These are phyloP conservation scores for Gulo gulo DNA, from an alignment of 2,113 vertebrate genomes.

Conservation along the genomic window DNA sequence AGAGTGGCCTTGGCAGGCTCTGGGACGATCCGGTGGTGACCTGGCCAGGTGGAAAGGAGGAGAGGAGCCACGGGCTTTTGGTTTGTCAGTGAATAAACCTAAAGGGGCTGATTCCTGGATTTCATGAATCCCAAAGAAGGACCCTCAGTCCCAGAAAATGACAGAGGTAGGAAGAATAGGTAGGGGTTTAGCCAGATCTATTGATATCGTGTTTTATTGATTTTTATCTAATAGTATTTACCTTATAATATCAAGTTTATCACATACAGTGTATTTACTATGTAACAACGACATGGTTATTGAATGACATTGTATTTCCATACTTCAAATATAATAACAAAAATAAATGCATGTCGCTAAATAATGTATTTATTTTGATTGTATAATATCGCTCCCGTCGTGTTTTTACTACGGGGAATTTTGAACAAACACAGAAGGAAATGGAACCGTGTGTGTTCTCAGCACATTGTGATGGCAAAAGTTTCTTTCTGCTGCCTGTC, in stretches of 20 bases:
- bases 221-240: not conserved
- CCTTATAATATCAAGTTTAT: not conserved
- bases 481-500: not conserved
- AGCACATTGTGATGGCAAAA: rapidly evolving
- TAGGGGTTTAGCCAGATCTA: not conserved
- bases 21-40: not conserved
- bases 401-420: not conserved
- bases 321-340: not conserved
- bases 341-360: not conserved
- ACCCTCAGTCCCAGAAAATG: not conserved
- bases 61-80: not conserved
- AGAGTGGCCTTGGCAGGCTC: not conserved
- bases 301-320: not conserved
- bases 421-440: not conserved
- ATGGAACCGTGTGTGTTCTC: not conserved
- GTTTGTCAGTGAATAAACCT: not conserved
- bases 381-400: not conserved
- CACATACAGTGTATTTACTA: not conserved
- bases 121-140: not conserved
- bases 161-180: not conserved
- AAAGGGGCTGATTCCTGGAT: not conserved
- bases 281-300: not conserved
- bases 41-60: not conserved
- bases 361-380: not conserved
- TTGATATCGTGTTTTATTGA: not conserved